Base-by-base conservation (phyloP, 2,797 vertebrate genomes). In the Choloepus didactylus region DNA sequence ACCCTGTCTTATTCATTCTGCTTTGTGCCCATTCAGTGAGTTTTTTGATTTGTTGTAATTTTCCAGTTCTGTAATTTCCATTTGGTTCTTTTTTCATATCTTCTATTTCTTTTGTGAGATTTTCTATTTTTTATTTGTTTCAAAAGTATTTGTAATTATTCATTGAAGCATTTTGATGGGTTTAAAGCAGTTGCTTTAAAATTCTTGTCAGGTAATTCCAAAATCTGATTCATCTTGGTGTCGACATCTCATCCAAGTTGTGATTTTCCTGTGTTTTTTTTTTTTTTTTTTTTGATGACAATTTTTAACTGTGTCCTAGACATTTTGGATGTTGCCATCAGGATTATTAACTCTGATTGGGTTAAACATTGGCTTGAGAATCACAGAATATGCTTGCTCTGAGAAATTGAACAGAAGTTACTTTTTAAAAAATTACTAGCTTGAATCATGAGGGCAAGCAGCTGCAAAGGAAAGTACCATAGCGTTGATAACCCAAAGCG, bases 401-500 rank as follows among this genome's bases (percentile, higher is more conserved):
- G 73, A 89, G 46, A 87, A 90, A 59, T 1, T 83, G 46, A 93
- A 90, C 46, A 75, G 16, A 16, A 83, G 9, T 94, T 96, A 54
- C 81, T 95, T 91, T 88, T 94, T 81, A 80, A 75, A 21, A 3
- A 56, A 89, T 94, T 75, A 84, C 38, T 96, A 98, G 98, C 51
- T 69, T 87, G 41, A 85, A 95, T 92, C 94, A 97, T 70, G 97
- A 98, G 75, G 23, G n/a, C n/a, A 96, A 64, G 44, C 82, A 75
- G 4, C 69, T 81, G 29, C 89, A 76, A 98, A 98, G 69, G 98
- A 98, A 95, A 96, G 67, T 35, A 82, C 84, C 23, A 35, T 89
- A 86, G 67, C 4, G 6, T 75, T 21, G 98, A 98, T 83, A 96
- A 85, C n/a, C 60, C 41, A 93, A 72, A 92, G 73, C 83, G 98